Base-by-base conservation (phyloP, 2,113 vertebrate species). In the Arothron firmamentum region DNA sequence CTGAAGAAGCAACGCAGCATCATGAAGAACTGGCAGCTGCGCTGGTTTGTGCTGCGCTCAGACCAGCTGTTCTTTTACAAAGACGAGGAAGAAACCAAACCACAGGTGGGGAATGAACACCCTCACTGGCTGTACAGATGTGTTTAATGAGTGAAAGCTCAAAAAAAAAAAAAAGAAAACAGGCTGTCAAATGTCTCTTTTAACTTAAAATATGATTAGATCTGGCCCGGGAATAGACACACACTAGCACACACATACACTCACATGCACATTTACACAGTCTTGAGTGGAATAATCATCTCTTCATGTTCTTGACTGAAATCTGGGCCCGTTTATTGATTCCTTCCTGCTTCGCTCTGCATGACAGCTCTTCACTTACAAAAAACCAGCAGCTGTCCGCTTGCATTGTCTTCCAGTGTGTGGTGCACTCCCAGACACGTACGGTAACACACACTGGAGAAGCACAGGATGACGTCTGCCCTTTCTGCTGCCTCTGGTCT, bases 21-120 rank as follows among this genome's bases (percentile, higher is more conserved):
- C 86, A 93, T 96, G 94, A 97, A 95, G 85, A 96, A 94, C 74
- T 98, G 96, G 95, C 95, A 98, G 82, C 92, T 92, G 16, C 88
- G 95, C 6, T 98, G 95, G 96, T 98, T 98, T 2, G 93, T 95
- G 83, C 87, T 98, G 49, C 88, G 92, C 12, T 91, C 93, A 0
- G 92, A 95, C 10, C 94, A 94, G 69, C 95, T 98, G 6, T 92
- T 90, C 87, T 98, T 96, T 82, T 98, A 94, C 66, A 98, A 98
- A 48, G 94, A 96, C 47, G 93, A 97, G 66, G 95, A 96, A 6
- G 95, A 98, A 80, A 92, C 90, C 67, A 98, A 98, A 74, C 93
- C 93, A 13, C 95, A 98, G 94, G 96, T 97, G 88, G 42, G 31
- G 0, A 0, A 11, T 18, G 43, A 25, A 0, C 17, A 19, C 47